Conservation (phyloP, 2,113 vertebrate species). For the Loxodonta africana region DNA sequence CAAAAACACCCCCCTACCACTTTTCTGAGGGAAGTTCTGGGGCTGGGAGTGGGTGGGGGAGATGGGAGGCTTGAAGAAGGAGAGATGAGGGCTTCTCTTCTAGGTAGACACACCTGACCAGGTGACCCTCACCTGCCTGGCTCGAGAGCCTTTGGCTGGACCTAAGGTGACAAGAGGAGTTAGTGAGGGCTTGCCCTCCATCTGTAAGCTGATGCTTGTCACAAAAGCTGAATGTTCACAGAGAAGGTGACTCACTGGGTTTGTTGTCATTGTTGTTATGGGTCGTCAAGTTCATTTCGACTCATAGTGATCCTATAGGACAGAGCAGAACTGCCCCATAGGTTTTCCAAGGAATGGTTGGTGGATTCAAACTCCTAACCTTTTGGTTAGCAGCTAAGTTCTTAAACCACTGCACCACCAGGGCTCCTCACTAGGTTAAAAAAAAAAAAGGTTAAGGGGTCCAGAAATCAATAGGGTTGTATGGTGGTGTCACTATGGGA, state of each 20-base stretch:
- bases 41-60: neutral
- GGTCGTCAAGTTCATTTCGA: no score
- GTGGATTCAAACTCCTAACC: no score
- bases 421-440: no score
- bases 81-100: neutral
- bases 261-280: no score
- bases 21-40: constrained; percentile 47
- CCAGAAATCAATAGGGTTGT: neutral
- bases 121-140: neutral
- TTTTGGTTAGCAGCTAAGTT: no score
- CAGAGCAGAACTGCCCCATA: no score
- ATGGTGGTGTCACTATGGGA: no score
- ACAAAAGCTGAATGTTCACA: neutral
- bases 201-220: neutral
- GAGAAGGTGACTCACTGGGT: neutral
- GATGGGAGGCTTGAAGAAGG: neutral
- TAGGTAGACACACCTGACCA: neutral
- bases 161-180: neutral
- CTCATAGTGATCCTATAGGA: no score
- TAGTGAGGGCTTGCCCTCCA: neutral
- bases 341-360: no score
- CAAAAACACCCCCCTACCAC: constrained; percentile 48
- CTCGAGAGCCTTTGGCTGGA: neutral
- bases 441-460: neutral
- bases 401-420: no score